These are phyloP conservation scores for Lagenorhynchus albirostris DNA, from an alignment of 2,113 vertebrate species.

Conservation along the genomic window DNA sequence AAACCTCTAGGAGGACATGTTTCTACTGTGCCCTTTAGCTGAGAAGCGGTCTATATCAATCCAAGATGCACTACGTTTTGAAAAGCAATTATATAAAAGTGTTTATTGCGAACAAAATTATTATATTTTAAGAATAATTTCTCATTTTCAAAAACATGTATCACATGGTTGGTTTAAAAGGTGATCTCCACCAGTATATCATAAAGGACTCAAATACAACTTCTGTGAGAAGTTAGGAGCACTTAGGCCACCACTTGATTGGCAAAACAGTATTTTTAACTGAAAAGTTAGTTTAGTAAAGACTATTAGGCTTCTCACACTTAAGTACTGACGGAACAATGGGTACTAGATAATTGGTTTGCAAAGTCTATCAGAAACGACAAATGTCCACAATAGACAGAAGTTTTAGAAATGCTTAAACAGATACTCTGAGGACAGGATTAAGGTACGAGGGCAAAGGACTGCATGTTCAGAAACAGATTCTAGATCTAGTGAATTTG, in stretches of 20 bases:
- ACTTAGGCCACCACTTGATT: background rate
- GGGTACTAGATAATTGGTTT: background rate
- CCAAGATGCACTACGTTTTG: background rate
- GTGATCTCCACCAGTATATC: background rate
- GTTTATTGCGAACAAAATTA: background rate
- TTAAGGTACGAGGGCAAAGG: background rate
- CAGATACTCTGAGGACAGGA: background rate
- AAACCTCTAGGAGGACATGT: background rate
- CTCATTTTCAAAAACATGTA: background rate
- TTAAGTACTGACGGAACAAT: background rate
- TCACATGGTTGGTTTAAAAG: background rate
- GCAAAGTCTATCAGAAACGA: background rate
- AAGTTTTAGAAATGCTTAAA: background rate
- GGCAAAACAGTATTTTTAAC: background rate
- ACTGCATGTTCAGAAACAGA: background rate
- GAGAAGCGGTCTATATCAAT: background rate
- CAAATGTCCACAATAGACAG: background rate
- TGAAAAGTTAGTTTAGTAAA: background rate
- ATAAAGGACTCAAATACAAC: background rate
- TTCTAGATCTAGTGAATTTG: background rate
- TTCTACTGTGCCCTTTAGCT: background rate
- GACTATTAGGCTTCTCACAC: background rate
- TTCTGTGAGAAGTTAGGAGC: background rate
- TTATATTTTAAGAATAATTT: background rate
- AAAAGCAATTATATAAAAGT: background rate